Conservation (phyloP, 2,113 vertebrate genomes). For the Megalops atlanticus region DNA sequence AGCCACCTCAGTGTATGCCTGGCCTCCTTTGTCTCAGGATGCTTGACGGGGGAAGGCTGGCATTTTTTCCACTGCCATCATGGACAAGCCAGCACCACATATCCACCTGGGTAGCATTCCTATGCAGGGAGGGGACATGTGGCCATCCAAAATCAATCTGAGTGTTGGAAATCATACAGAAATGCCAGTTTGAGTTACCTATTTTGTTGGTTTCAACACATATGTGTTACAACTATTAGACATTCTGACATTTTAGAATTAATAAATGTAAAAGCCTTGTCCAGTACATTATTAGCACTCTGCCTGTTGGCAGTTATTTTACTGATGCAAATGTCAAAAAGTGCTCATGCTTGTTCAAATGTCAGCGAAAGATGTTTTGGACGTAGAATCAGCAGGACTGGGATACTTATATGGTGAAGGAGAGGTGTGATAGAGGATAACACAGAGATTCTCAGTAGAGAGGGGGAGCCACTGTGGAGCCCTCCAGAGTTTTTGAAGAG, state of each 20-base stretch:
- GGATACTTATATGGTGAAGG: too few relatives aligned
- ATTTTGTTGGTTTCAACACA: not conserved
- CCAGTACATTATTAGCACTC: too few relatives aligned
- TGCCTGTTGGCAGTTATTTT: too few relatives aligned
- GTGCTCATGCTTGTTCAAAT: not conserved
- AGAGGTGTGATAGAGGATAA: too few relatives aligned
- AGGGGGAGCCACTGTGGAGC: too few relatives aligned
- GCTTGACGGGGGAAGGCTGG: constrained; percentile 37
- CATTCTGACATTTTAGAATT: not conserved
- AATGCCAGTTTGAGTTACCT: constrained; percentile 52
- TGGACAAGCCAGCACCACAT: constrained; percentile 38
- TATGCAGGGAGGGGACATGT: constrained; percentile 59
- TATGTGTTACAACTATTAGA: not conserved
- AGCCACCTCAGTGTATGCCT: constrained; percentile 22
- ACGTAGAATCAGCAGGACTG: too few relatives aligned
- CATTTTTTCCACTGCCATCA: constrained; percentile 37
- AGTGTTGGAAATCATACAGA: constrained; percentile 57
- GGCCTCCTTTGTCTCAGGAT: constrained; percentile 29
- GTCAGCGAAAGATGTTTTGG: too few relatives aligned
- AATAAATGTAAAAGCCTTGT: too few relatives aligned
- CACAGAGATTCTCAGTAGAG: too few relatives aligned
- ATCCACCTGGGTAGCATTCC: constrained; percentile 33
- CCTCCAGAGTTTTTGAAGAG: too few relatives aligned
- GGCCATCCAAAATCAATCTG: constrained; percentile 68
- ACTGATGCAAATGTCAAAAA: not conserved